A percentile compares a stretch with the other conserved stretches of the same genome.
Evolutionary conservation across 2,797 vertebrate species (phyloP).

Genomic region (Chromis chromis): DNA sequence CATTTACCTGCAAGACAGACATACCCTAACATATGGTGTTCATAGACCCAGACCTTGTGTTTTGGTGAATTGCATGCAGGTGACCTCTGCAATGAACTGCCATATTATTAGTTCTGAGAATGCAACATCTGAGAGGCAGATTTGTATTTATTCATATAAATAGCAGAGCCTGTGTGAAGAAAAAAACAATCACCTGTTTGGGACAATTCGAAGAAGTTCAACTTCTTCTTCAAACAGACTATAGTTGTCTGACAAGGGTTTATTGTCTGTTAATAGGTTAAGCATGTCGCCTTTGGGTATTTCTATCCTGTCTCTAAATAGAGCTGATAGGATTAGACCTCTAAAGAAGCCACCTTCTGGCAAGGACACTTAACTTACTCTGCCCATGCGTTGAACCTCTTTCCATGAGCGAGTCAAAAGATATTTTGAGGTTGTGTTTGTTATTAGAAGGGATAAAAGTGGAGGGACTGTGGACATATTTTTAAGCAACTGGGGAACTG

Average conservation of each 20-base stretch:
- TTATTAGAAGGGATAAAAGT: conserved; percentile 51
- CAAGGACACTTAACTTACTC: conserved; percentile 38
- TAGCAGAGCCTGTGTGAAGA: neutral
- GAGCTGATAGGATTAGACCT: conserved; percentile 81
- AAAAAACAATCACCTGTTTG: conserved; percentile 8
- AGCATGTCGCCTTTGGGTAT: conserved; percentile 66
- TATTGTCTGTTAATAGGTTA: conserved; percentile 74
- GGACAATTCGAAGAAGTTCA: conserved; percentile 11
- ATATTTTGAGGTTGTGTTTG: conserved; percentile 54
- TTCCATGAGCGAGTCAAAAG: conserved; percentile 51
- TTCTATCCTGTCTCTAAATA: conserved; percentile 79
- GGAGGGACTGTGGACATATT: conserved; percentile 29
- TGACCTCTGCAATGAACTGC: neutral
- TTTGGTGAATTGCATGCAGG: conserved; percentile 9
- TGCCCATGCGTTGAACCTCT: conserved; percentile 12
- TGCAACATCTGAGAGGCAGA: neutral
- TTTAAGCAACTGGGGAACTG: conserved; percentile 53
- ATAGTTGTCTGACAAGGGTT: conserved; percentile 57
- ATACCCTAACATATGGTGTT: neutral
- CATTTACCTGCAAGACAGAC: conserved; percentile 3
- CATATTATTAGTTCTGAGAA: neutral
- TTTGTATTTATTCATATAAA: conserved; percentile 11
- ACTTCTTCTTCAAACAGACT: conserved; percentile 31
- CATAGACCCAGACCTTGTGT: neutral
- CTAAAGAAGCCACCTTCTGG: conserved; percentile 59